Conservation (phyloP, 2,888 invertebrate genomes). For the Diplolepis rosae region DNA sequence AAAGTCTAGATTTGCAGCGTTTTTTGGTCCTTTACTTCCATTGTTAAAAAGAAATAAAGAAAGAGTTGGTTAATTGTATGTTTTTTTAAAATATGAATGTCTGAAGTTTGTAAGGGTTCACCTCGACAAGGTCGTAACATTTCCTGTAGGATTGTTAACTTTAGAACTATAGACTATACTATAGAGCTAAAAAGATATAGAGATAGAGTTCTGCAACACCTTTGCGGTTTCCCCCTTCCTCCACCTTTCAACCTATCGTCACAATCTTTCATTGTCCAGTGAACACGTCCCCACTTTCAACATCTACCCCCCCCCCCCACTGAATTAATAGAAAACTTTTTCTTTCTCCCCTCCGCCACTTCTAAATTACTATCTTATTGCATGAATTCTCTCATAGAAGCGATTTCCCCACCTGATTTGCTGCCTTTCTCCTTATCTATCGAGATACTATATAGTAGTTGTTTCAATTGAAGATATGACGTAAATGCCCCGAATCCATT, state of each 20-base stretch:
- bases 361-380: constrained; percentile 4
- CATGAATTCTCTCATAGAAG: not conserved
- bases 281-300: constrained; percentile 17
- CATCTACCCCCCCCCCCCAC: constrained; percentile 6
- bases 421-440: not conserved
- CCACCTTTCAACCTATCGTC: constrained; percentile 1
- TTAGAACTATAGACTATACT: too few relatives aligned
- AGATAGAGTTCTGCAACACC: constrained; percentile 35
- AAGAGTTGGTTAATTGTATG: not conserved
- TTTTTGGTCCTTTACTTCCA: not conserved
- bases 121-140: constrained; percentile 61
- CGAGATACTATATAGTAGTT: not conserved
- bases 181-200: too few relatives aligned
- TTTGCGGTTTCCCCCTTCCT: constrained; percentile 52
- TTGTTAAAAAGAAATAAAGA: not conserved
- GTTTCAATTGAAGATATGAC: constrained; percentile 22
- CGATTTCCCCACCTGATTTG: not conserved
- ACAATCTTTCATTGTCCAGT: constrained; percentile 26
- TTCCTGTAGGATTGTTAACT: constrained; percentile 48
- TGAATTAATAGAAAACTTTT: not conserved
- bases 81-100: not conserved
- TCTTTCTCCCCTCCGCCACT: not conserved
- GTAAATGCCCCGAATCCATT: constrained; percentile 25
- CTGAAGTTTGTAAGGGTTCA: constrained; percentile 58
- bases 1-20: too few relatives aligned